Evolutionary conservation across 1,140 invertebrate species (phyloP).

Genomic region (Lepeophtheirus salmonis): DNA sequence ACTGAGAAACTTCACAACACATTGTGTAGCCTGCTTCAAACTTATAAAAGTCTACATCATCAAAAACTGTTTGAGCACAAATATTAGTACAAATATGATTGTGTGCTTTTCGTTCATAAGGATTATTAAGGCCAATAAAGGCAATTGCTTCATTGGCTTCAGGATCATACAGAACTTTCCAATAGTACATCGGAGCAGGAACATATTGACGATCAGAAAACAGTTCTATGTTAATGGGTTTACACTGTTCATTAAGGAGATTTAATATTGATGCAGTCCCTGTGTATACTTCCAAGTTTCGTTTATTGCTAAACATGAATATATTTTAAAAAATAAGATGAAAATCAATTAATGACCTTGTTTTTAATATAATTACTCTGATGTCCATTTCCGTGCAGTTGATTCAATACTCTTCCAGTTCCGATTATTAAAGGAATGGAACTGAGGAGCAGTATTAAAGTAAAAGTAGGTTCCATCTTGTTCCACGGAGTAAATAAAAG

Average conservation of each 20-base stretch:
- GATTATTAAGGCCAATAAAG: slow-evolving; percentile 20
- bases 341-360: not conserved
- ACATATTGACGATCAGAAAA: not conserved
- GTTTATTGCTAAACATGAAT: not conserved
- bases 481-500: slow-evolving; percentile 22
- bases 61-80: slow-evolving; percentile 13
- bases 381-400: not conserved
- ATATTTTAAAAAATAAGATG: not conserved
- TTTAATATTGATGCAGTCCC: not conserved
- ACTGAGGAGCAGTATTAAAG: slow-evolving; percentile 23
- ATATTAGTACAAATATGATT: slow-evolving; percentile 14
- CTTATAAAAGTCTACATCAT: slow-evolving; percentile 18
- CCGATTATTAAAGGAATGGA: slow-evolving; percentile 24
- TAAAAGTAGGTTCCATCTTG: slow-evolving; percentile 24
- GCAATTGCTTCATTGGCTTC: slow-evolving; percentile 18
- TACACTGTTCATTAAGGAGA: not conserved
- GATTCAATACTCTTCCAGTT: slow-evolving; percentile 38
- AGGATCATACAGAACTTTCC: slow-evolving; percentile 22
- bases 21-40: slow-evolving; percentile 19
- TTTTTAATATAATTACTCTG: not conserved
- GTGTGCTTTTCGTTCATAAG: slow-evolving; percentile 10
- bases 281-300: not conserved
- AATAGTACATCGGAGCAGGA: slow-evolving; percentile 20
- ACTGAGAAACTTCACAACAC: slow-evolving; percentile 19
- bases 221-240: not conserved